Percentiles rank a stretch among this genome's conserved stretches.
Evolutionary conservation across 2,888 invertebrate species (phyloP).

Genomic region (Drosophila pseudotalamancana): DNA sequence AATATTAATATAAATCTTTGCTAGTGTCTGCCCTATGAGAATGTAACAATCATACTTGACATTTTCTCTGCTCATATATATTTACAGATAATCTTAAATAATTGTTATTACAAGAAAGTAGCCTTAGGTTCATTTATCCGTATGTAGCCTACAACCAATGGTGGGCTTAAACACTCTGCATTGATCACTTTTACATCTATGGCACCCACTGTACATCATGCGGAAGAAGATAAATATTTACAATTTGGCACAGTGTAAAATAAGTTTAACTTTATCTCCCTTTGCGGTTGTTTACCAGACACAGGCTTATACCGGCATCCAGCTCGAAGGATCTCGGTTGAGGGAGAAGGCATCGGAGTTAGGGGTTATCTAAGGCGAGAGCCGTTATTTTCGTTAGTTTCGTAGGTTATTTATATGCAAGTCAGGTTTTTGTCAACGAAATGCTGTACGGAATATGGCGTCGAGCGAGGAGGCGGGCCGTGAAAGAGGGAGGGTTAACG

Average conservation of each 20-base stretch:
- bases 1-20: no score
- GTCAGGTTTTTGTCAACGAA: slow-evolving; percentile 76
- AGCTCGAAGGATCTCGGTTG: neutral
- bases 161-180: no score
- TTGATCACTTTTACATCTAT: neutral
- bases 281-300: slow-evolving; percentile 72
- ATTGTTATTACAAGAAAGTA: no score
- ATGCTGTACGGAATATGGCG: slow-evolving; percentile 57
- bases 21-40: no score
- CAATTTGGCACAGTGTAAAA: slow-evolving; percentile 76
- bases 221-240: slow-evolving; percentile 69
- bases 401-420: slow-evolving; percentile 76
- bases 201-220: slow-evolving; percentile 39
- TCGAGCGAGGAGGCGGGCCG: slow-evolving; percentile 38
- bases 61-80: no score
- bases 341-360: neutral
- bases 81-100: no score
- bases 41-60: no score
- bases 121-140: no score
- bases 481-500: slow-evolving; percentile 42
- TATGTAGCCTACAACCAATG: neutral
- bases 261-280: slow-evolving; percentile 78
- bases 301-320: slow-evolving; percentile 43
- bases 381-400: slow-evolving; percentile 51
- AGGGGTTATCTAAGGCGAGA: slow-evolving; percentile 11